Percentiles rank a stretch among this genome's conserved stretches.
These are phyloP conservation scores for Drosophila saltans DNA, from an alignment of 1,140 invertebrate genomes.

Conservation along the genomic window DNA sequence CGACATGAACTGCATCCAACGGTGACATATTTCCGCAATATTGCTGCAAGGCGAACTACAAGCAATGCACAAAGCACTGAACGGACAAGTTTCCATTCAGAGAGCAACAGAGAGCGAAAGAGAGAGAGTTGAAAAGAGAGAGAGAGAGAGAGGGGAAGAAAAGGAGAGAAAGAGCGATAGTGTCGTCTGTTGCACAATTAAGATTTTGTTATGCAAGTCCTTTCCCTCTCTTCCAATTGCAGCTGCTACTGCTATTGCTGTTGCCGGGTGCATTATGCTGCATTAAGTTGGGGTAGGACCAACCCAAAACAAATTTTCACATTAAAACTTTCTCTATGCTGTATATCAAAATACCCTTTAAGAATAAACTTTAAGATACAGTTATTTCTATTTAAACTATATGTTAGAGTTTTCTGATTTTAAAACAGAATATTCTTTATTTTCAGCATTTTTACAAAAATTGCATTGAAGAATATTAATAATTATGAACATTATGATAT, in stretches of 20 bases:
- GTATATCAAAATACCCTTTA: no score
- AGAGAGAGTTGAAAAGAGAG: conserved; percentile 15
- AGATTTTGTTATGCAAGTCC: conserved; percentile 78
- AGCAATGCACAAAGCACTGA: conserved; percentile 60
- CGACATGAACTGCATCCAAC: conserved; percentile 32
- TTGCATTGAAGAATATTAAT: no score
- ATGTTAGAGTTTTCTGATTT: no score
- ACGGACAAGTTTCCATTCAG: conserved; percentile 67
- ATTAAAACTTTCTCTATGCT: background rate
- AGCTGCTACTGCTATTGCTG: conserved; percentile 52
- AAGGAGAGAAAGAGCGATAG: conserved; percentile 24
- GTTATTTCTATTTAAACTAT: no score
- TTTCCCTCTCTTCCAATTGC: conserved; percentile 42
- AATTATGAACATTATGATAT: no score
- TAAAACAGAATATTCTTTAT: no score
- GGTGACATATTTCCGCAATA: conserved; percentile 79
- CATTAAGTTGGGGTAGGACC: conserved; percentile 70
- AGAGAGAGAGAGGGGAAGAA: conserved; percentile 19
- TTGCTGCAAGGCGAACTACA: conserved; percentile 54
- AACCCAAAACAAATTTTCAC: background rate
- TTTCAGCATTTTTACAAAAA: no score
- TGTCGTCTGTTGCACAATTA: conserved; percentile 70
- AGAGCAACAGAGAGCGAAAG: conserved; percentile 23
- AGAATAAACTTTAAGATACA: no score
- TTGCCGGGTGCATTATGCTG: conserved; percentile 67